Evolutionary conservation across 2,797 vertebrate genomes (phyloP), one percentile per base, ranked within the genome.

Genomic region (Caiman crocodilus): DNA sequence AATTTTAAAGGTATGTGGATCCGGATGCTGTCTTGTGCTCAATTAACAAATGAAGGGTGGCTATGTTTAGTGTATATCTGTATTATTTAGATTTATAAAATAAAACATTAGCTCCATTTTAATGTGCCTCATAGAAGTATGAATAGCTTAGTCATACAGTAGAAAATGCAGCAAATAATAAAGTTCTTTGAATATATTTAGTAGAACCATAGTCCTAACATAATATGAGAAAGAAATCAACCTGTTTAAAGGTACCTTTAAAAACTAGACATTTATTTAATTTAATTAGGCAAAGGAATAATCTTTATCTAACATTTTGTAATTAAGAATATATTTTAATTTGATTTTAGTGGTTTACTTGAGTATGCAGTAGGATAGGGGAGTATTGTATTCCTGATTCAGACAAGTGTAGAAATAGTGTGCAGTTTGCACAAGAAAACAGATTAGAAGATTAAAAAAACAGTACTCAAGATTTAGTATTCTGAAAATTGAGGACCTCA

Each of bases 21-120:
- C 94, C 61, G 92, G 63, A 35, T 23, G 89, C 14, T 71, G 23
- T 71, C 35, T 84, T 89, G 13, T 0, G 2, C 77, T 90, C 90
- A 79, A 89, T 90, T 59, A 87, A 64, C 86, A 82, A 80, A 73
- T 69, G 79, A 91, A 91, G 92, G 25, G 89, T 92, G 90, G n/a
- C 50, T 90, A 94, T 4, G 11, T 92, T 94, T 92, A 84, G 16
- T 84, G 73, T 60, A 87, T 77, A 4, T 35, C 0, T 75, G 25
- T 81, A 67, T n/a, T 26, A 79, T 20, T 67, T 17, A 63, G 57
- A 16, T 77, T 90, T 85, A 13, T 90, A 86, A 71, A 71, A 71
- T 76, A 60, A 83, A 2, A 78, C 61, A 17, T 77, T 90, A 79
- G 6, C 67, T 81, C 79, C 50, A 73, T 32, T 86, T 79, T 14